A percentile compares a stretch with the other conserved stretches of the same genome.
These are phyloP conservation scores for Balaeniceps rex DNA, from an alignment of 2,113 vertebrate genomes.

Conservation along the genomic window DNA sequence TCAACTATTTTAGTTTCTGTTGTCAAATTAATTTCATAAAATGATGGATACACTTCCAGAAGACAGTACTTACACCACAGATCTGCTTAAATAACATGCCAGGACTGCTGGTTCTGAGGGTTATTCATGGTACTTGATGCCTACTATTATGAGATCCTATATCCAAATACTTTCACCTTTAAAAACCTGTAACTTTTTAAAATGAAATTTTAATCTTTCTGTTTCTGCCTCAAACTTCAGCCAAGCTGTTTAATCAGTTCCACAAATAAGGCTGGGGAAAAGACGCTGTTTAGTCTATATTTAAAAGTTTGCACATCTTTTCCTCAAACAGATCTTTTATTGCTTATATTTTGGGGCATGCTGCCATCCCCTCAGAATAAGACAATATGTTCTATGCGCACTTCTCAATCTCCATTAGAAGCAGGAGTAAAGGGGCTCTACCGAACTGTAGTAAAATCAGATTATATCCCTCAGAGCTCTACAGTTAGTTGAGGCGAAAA, in stretches of 20 bases:
- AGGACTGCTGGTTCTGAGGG: background rate
- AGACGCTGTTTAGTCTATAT: background rate
- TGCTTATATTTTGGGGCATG: background rate
- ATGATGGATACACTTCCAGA: background rate
- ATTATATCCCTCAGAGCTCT: background rate
- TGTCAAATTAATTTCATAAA: background rate
- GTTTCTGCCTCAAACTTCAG: background rate
- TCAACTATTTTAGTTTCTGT: background rate
- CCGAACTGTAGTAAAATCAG: background rate
- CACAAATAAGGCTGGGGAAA: background rate
- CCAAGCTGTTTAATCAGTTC: background rate
- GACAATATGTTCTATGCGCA: background rate
- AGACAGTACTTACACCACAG: background rate
- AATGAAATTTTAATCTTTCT: background rate
- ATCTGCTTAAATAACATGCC: background rate
- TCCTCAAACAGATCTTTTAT: background rate
- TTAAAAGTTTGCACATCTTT: background rate
- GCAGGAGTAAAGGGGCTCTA: background rate
- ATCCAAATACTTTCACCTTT: background rate
- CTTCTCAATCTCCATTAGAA: background rate
- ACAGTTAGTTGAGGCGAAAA: background rate
- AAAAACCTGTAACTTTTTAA: background rate
- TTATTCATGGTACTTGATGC: background rate
- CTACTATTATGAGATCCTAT: background rate
- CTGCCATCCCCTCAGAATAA: background rate